These are phyloP conservation scores for Acanthacorydalis orientalis DNA, from an alignment of 2,888 invertebrate species.

Conservation along the genomic window DNA sequence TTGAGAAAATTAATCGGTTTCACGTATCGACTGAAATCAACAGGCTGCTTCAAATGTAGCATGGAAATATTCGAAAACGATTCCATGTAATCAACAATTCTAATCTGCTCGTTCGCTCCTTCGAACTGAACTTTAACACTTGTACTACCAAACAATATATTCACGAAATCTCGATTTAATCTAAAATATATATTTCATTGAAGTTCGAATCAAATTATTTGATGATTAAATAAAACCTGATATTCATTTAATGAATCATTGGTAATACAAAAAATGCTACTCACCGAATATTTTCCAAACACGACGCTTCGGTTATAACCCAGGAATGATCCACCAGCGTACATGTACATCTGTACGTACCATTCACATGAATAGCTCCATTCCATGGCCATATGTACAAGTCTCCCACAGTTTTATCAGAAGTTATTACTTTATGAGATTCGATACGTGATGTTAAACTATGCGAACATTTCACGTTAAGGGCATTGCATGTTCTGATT, in stretches of 20 bases:
- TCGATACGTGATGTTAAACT: constrained; percentile 24
- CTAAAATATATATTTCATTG: constrained; percentile 23
- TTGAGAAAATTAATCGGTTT: constrained; percentile 40
- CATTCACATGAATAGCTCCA: constrained; percentile 53
- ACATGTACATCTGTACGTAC: constrained; percentile 50
- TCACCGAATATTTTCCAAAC: constrained; percentile 30
- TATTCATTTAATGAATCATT: background rate
- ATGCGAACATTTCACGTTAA: constrained; percentile 36
- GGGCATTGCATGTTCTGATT: constrained; percentile 28
- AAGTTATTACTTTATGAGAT: constrained; percentile 11
- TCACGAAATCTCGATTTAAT: constrained; percentile 35
- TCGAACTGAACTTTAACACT: constrained; percentile 36
- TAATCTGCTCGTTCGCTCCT: constrained; percentile 55
- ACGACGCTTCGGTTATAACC: constrained; percentile 37
- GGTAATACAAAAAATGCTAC: constrained; percentile 13
- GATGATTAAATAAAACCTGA: background rate
- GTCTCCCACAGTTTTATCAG: constrained; percentile 19
- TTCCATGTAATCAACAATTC: constrained; percentile 39
- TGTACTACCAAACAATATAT: constrained; percentile 50
- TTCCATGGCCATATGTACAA: constrained; percentile 50
- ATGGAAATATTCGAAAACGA: constrained; percentile 40
- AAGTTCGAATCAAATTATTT: background rate
- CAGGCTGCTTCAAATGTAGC: constrained; percentile 40
- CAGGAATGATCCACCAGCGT: constrained; percentile 47
- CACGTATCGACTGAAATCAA: constrained; percentile 42